Evolutionary conservation across 1,140 invertebrate species (phyloP), one percentile per base, ranked within the genome.

Genomic region (Heterodera schachtii): DNA sequence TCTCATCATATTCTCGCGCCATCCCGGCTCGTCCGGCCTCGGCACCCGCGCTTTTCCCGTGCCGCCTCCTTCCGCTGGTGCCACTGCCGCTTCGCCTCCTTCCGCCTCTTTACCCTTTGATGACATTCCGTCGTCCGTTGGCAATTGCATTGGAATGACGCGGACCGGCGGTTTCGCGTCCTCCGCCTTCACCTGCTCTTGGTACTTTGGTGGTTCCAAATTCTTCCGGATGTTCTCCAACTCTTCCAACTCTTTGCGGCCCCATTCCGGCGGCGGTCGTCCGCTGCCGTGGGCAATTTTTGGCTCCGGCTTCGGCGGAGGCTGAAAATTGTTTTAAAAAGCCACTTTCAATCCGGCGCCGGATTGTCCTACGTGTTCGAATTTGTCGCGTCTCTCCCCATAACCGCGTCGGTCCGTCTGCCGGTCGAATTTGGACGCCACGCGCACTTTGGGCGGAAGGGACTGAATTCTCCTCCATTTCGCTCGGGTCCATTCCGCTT

Each of bases 401-500:
- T 87, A 85, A 11, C 70, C 67, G 21, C 85, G 75, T 11, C 95
- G 96, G 92, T 99, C 97, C 75, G 97, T 96, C 91, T 96, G 95
- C 91, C 97, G 93, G 92, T 98, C 97, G 92, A 97, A 98, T 93
- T 98, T 98, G 91, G 96, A 98, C 91, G 96, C 96, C 88, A 98
- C 95, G 93, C 96, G 95, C 91, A 98, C 96, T 93, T 98, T 98
- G 88, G 97, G 96, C 44, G 85, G 86, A 66, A 83, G 84, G 41
- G 80, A 78, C n/a, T 13, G 86, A 81, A 41, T 82, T 78, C 43
- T 87, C 57, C 11, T 64, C 86, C 60, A 87, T 79, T 84, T 90
- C 90, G 91, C 96, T 95, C 82, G 95, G 95, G 92, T 97, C 95
- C 81, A 98, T 93, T 93, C 96, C 96, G 92, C 95, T 96, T 92